Evolutionary conservation across 2,113 vertebrate genomes (phyloP), one percentile per base, ranked within the genome.

Genomic region (Dryoscopus gambensis): DNA sequence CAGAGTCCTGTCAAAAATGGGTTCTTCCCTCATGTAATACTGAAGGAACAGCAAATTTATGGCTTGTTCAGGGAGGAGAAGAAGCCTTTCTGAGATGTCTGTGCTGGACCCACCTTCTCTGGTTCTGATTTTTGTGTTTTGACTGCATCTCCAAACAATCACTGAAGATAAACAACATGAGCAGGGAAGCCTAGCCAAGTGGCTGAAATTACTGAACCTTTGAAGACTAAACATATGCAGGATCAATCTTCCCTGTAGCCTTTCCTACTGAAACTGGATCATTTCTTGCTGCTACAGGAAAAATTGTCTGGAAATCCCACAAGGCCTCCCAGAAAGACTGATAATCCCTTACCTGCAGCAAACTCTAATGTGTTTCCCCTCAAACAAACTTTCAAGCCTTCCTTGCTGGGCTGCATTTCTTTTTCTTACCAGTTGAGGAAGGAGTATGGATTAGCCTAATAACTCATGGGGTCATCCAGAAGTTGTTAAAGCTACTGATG

Each of bases 111-210:
- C 6, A 24, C 22, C 25, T 82, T 55, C 55, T 91, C 82, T 92
- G 46, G 73, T 93, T 70, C 42, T 78, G 67, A 46, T 89, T 94
- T 94, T 89, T 91, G 74, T 92, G 50, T 91, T 95, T 94, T 97
- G 92, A 95, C 95, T 91, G 87, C 56, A 50, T 73, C 93, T 96
- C 90, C 82, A 93, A 93, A 97, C 78, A 86, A 46, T 95, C 80
- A 53, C n/a, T 93, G 94, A 92, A 93, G 89, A 87, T 95, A 93
- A 97, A 96, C 90, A 91, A 62, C 71, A 40, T 0, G 21, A 89
- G 79, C 64, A 84, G 71, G 84, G 57, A 81, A 95, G 84, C 76
- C 49, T 30, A 7, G 75, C 87, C 94, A 91, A 96, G 90, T 60
- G 57, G 35, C 77, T 53, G 79, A 90, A 91, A 75, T 93, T 73